phyloP scores from a whole-genome alignment of 2,888 invertebrate genomes.

The Parnassius orleans region DNA sequence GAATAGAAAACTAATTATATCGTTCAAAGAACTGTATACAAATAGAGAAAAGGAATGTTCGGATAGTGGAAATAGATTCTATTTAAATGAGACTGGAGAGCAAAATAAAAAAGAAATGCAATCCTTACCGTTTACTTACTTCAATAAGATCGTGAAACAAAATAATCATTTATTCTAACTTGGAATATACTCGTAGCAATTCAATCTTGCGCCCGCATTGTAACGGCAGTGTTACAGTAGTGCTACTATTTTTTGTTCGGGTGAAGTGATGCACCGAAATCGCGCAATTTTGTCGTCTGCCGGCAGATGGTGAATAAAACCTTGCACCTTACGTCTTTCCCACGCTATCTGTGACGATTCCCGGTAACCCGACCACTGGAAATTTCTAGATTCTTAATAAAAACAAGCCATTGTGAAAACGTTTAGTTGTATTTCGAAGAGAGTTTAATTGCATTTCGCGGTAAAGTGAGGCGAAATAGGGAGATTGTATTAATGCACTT shows the following conservation, averaged over 20 bases:
- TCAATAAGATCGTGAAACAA: conserved; percentile 14
- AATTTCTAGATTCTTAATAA: conserved; percentile 20
- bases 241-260: conserved; percentile 44
- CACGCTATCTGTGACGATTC: conserved; percentile 43
- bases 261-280: conserved; percentile 48
- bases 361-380: conserved; percentile 31
- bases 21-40: conserved; percentile 13
- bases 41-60: not conserved
- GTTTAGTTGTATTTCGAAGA: conserved; percentile 33
- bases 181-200: conserved; percentile 20
- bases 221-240: conserved; percentile 32
- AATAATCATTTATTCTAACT: conserved; percentile 18
- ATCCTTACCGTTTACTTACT: conserved; percentile 11
- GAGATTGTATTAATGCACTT: conserved; percentile 12
- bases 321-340: conserved; percentile 52
- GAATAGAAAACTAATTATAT: conserved; percentile 16
- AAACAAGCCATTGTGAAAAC: conserved; percentile 2
- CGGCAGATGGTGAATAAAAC: conserved; percentile 56
- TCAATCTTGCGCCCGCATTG: conserved; percentile 40
- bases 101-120: conserved; percentile 14
- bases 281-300: conserved; percentile 44
- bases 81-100: conserved; percentile 14
- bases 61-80: conserved; percentile 10
- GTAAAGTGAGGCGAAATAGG: conserved; percentile 30
- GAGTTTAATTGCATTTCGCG: conserved; percentile 39